Percentiles rank a stretch among this genome's conserved stretches.
Conservation (phyloP, 1,140 invertebrate genomes). For the Trachymyrmex septentrionalis region DNA sequence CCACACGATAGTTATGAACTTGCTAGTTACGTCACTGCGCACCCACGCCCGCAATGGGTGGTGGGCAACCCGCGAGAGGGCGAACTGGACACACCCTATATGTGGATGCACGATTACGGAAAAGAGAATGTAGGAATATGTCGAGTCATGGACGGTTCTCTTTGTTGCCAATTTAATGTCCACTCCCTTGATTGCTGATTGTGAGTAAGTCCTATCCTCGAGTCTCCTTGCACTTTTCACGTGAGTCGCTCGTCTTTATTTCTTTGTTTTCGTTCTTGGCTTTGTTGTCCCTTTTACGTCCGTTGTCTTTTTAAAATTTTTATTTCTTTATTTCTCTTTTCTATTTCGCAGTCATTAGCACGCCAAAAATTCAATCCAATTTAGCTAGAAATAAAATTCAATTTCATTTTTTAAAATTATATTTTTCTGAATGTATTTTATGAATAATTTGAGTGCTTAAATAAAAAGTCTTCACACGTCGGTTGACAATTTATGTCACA, state of each 20-base stretch:
- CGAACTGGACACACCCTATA: background rate
- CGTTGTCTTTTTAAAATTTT: background rate
- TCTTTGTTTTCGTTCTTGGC: background rate
- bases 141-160: constrained; percentile 5
- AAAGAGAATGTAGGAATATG: background rate
- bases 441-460: too few relatives aligned
- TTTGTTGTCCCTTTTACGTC: background rate
- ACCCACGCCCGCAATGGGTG: background rate
- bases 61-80: constrained; percentile 1
- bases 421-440: too few relatives aligned
- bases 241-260: background rate
- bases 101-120: constrained; percentile 4
- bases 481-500: too few relatives aligned
- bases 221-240: background rate
- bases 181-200: background rate
- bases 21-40: constrained; percentile 17
- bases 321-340: background rate
- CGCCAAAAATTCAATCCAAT: too few relatives aligned
- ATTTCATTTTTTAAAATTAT: too few relatives aligned
- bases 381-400: too few relatives aligned
- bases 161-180: background rate
- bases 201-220: too few relatives aligned
- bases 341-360: background rate
- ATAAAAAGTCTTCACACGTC: too few relatives aligned
- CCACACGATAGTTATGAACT: background rate